phyloP scores from a whole-genome alignment of 2,113 vertebrate species.

The Ceuthmochares aereus region DNA sequence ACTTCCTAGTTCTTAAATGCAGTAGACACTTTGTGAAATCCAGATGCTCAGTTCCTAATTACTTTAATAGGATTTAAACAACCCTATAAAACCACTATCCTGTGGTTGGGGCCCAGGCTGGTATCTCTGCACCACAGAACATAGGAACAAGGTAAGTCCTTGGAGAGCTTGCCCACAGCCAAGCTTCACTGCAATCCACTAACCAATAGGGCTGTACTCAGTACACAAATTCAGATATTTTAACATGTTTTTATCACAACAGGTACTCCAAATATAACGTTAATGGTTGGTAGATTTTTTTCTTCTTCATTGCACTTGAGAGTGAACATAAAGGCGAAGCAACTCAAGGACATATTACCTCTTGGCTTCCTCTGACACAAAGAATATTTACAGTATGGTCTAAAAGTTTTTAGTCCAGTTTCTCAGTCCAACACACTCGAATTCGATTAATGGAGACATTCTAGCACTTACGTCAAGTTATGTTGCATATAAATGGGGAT shows the following conservation, averaged over 20 bases:
- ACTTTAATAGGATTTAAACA: not conserved
- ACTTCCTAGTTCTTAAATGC: not conserved
- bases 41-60: accelerated
- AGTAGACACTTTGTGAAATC: not conserved
- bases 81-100: accelerated
- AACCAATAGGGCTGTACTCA: accelerated
- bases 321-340: not conserved
- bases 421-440: slow-evolving; percentile 74
- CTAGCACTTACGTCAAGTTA: slow-evolving; percentile 80
- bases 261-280: not conserved
- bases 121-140: not conserved
- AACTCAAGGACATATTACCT: slow-evolving; percentile 60
- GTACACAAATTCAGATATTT: not conserved
- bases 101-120: not conserved
- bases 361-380: slow-evolving; percentile 58
- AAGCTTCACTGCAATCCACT: accelerated
- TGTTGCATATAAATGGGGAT: slow-evolving; percentile 84
- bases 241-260: not conserved
- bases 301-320: not conserved
- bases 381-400: slow-evolving; percentile 69
- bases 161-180: accelerated
- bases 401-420: slow-evolving; percentile 74
- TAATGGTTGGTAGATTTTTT: not conserved
- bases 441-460: slow-evolving; percentile 82
- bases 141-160: accelerated